phyloP scores from a whole-genome alignment of 2,113 vertebrate genomes.

The Elephas maximus region DNA sequence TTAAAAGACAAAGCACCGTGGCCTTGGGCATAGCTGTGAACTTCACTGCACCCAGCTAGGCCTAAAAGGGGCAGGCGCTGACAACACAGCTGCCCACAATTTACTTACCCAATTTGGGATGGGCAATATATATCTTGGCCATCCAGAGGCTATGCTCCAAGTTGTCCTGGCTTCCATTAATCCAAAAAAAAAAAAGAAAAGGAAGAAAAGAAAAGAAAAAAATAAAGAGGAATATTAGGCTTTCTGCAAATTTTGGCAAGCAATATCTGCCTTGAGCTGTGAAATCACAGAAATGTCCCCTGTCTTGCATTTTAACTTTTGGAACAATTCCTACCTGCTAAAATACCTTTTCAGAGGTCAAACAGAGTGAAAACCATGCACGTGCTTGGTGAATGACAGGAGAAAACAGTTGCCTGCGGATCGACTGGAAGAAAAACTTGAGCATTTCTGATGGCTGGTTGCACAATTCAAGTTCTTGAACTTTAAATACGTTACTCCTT shows the following conservation, averaged over 20 bases:
- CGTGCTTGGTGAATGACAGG: neutral
- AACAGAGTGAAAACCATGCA: neutral
- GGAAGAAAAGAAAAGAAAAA: neutral
- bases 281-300: conserved; percentile 11
- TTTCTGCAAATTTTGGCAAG: neutral
- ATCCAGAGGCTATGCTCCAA: neutral
- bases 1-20: neutral
- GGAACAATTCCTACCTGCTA: conserved; percentile 14
- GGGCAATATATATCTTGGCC: neutral
- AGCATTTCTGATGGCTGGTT: conserved; percentile 16
- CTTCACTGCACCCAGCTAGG: neutral
- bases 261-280: conserved; percentile 44
- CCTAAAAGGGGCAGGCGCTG: neutral
- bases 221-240: neutral
- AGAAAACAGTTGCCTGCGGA: neutral
- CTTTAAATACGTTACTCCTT: neutral
- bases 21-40: neutral
- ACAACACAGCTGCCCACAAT: neutral
- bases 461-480: conserved; percentile 51
- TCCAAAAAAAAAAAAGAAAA: neutral
- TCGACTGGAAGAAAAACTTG: neutral
- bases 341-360: conserved; percentile 20
- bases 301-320: conserved; percentile 17
- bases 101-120: neutral
- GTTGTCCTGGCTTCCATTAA: neutral